Base-by-base conservation (phyloP, 1,140 invertebrate genomes). In the Sarcophaga bullata region DNA sequence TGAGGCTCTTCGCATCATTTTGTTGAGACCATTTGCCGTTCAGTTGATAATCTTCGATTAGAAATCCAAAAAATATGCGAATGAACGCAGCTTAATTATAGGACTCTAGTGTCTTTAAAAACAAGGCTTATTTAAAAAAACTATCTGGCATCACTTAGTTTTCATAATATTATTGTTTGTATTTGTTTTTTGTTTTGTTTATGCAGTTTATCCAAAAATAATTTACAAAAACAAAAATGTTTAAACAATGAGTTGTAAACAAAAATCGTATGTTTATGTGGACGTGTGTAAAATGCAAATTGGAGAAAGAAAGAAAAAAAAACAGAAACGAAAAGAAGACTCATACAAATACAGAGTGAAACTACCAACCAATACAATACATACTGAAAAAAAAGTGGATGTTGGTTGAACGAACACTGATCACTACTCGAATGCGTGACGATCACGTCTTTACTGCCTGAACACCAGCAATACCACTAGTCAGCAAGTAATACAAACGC, bases 401-500 rank as follows among this genome's bases (percentile, higher is more conserved):
- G 62, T 68, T 68, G 62, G 62, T 68, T 68, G 58, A 68, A 68
- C 25, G 25, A 37, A 17, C n/a, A 19, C 47, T 78, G 75, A 78
- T 78, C 75, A 78, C 75, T 78, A 78, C 75, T 19, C 75, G 25
- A 78, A 19, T 78, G 75, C 75, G 75, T 78, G 75, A 78, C 48
- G 75, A 78, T 78, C 75, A 78, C 75, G 75, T 52, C 17, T n/a
- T 17, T 15, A 46, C 6, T 78, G 75, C n/a, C 48, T 78, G 75
- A 78, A 78, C 75, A 78, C n/a, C 62, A 6, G 17, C 15, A 13
- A 17, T n/a, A 6, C 54, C 15, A n/a, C 54, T n/a, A 58, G 54
- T 13, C 13, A 58, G 15, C 13, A 58, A 58, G 15, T n/a, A 58
- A 19, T 68, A 68, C 19, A 68, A 37, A 37, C 62, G 10, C n/a